These are phyloP conservation scores for Syndactyla subalaris DNA, from an alignment of 2,797 vertebrate genomes.

Conservation along the genomic window DNA sequence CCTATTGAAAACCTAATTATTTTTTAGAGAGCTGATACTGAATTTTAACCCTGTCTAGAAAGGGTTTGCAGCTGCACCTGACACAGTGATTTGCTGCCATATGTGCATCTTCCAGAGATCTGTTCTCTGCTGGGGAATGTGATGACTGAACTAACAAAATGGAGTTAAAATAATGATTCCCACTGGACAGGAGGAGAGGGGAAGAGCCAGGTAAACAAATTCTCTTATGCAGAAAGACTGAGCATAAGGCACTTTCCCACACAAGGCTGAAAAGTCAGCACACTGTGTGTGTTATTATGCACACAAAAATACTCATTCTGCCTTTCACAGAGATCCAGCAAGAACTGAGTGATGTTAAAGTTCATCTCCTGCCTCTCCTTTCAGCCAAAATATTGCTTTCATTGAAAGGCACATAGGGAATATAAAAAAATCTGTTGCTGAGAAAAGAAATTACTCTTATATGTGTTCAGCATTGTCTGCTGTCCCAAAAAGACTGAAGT, in stretches of 20 bases:
- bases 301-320: neutral
- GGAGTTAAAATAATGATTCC: neutral
- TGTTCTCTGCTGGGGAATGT: neutral
- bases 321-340: neutral
- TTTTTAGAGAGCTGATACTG: neutral
- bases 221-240: neutral
- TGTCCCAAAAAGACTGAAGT: neutral
- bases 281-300: fast-evolving
- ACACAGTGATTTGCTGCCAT: neutral
- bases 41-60: neutral
- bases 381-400: neutral
- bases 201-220: neutral
- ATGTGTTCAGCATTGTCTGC: neutral
- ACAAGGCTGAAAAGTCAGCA: neutral
- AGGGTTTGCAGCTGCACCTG: neutral
- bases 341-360: neutral
- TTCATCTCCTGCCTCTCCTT: neutral
- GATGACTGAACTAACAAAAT: neutral
- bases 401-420: neutral
- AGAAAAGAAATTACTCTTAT: neutral
- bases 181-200: neutral
- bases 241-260: neutral
- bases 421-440: neutral
- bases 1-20: conserved; percentile 12
- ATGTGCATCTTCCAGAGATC: neutral